Conservation (phyloP, 2,797 vertebrate species). For the Sebastiscus albofasciatus region DNA sequence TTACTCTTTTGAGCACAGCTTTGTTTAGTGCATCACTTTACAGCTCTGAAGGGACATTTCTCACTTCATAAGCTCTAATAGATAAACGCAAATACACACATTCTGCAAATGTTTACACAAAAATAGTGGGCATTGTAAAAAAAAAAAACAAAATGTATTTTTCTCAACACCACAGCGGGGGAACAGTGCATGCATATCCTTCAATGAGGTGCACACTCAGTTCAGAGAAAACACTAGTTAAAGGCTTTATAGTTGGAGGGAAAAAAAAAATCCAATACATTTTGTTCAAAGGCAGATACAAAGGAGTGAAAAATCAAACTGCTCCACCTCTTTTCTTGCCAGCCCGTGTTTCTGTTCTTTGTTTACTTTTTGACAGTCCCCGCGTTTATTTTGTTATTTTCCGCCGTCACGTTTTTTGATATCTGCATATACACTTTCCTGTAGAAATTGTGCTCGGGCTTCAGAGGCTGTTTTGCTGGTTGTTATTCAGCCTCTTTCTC, state of each 20-base stretch:
- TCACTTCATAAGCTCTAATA: neutral
- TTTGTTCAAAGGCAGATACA: conserved; percentile 45
- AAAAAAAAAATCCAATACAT: neutral
- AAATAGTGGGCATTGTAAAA: neutral
- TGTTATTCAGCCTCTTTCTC: conserved; percentile 62
- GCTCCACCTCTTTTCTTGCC: conserved; percentile 32
- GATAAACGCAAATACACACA: neutral
- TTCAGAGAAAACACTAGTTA: conserved; percentile 16
- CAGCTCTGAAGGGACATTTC: neutral
- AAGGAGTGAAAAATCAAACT: conserved; percentile 35
- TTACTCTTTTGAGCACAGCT: neutral
- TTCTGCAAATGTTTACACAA: neutral
- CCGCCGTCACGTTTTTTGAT: conserved; percentile 58
- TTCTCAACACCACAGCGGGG: conserved; percentile 3
- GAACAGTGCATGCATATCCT: neutral
- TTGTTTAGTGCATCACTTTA: neutral
- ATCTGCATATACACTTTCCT: conserved; percentile 39
- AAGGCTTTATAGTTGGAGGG: neutral
- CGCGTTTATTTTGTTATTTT: conserved; percentile 40
- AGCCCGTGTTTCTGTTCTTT: conserved; percentile 39
- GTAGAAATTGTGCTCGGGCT: conserved; percentile 48
- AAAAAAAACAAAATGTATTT: neutral
- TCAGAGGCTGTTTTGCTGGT: conserved; percentile 65
- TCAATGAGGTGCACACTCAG: conserved; percentile 7
- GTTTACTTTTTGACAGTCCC: conserved; percentile 51